Evolutionary conservation across 1,140 invertebrate species (phyloP).

Genomic region (Bombyx mori): DNA sequence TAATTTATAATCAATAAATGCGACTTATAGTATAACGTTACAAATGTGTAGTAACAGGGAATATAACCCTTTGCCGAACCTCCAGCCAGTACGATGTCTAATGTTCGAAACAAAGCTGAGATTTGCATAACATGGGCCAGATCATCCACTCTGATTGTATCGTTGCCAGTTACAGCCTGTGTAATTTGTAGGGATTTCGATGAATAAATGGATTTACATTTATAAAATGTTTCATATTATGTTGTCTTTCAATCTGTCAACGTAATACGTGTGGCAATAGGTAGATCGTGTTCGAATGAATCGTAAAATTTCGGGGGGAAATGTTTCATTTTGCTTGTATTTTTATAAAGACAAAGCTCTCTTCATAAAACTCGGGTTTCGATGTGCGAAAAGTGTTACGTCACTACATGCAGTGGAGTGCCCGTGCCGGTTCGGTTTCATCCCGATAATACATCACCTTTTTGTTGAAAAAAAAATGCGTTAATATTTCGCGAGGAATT

Average conservation of each 20-base stretch:
- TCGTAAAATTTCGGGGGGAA: too few species aligned
- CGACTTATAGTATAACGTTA: too few species aligned
- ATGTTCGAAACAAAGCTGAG: conserved; percentile 47
- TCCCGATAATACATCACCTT: conserved; percentile 50
- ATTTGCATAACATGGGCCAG: conserved; percentile 56
- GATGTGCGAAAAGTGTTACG: conserved; percentile 16
- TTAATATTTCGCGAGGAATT: conserved; percentile 64
- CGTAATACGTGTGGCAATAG: too few species aligned
- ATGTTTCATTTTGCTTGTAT: too few species aligned
- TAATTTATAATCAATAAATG: not conserved
- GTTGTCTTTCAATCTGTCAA: not conserved
- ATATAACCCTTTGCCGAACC: conserved; percentile 17
- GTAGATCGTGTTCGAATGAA: too few species aligned
- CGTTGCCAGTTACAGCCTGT: conserved; percentile 42
- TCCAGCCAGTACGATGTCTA: conserved; percentile 34
- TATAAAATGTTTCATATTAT: conserved; percentile 25
- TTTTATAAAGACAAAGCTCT: too few species aligned
- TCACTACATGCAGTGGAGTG: conserved; percentile 16
- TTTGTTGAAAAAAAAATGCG: conserved; percentile 60
- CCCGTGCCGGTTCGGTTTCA: conserved; percentile 10
- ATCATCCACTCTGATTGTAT: conserved; percentile 62
- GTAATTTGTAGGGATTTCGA: conserved; percentile 56
- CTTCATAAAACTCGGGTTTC: too few species aligned
- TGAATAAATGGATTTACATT: conserved; percentile 41
- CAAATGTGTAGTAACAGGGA: conserved; percentile 8